Evolutionary conservation across 2,888 invertebrate genomes (phyloP), one percentile per base, ranked within the genome.

Genomic region (Luperina testacea): DNA sequence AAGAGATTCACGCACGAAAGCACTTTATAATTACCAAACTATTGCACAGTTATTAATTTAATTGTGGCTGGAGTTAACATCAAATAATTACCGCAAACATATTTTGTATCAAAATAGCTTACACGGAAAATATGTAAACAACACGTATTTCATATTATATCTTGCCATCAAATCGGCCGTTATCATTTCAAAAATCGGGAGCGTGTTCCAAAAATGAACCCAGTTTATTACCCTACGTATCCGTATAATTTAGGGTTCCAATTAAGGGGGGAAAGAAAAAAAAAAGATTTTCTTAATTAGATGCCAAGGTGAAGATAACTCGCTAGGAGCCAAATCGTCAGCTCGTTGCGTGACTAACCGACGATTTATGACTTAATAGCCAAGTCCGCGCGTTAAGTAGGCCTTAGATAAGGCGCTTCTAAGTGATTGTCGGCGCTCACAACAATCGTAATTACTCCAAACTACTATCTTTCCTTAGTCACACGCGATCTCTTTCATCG

Each of bases 341-440:
- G 95, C 89, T 92, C 91, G 90, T 96, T 94, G 96, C 96, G 96
- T 97, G 96, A 95, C 96, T 94, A 84, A 90, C 86, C 87, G 87
- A 93, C 94, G 95, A 97, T 96, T 97, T 96, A 97, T 96, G 96
- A 96, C 96, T 97, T 96, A 96, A 97, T 97, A 96, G 96, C 93
- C 90, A 91, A 94, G 95, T 94, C 94, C 92, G 94, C 94, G 94
- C 96, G 95, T 95, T 96, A 96, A 96, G 96, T 96, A 96, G 95
- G 94, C 90, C 95, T 96, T 95, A 96, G 96, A 96, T 96, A 96
- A 97, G 96, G 95, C 93, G 95, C 94, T 94, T 95, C 95, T 97
- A 96, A 96, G 96, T 97, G 96, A 97, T 96, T 96, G 96, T 96
- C 96, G 96, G 96, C 94, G 93, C 94, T 96, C 96, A 96, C 96